These are phyloP conservation scores for Ectemnius cavifrons DNA, from an alignment of 2,888 invertebrate genomes.

Conservation along the genomic window DNA sequence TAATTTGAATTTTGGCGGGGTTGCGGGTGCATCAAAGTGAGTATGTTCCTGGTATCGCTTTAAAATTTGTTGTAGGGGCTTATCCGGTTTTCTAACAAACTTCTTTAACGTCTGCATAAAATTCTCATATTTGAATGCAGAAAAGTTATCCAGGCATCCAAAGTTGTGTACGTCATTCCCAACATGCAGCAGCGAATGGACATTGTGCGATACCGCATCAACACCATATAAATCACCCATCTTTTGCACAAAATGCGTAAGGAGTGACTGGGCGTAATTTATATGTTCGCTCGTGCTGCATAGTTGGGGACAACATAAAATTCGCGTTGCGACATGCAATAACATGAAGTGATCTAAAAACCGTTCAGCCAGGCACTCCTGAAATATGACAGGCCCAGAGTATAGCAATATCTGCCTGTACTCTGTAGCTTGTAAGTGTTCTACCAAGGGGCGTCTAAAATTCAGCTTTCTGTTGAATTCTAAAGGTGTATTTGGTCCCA, in stretches of 20 bases:
- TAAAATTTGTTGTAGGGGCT: constrained; percentile 20
- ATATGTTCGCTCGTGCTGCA: constrained; percentile 8
- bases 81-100: constrained; percentile 21
- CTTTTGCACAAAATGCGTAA: constrained; percentile 26
- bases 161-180: constrained; percentile 31
- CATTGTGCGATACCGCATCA: constrained; percentile 28
- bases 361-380: background rate
- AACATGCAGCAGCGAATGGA: constrained; percentile 34
- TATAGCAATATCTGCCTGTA: constrained; percentile 19
- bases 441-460: constrained; percentile 1
- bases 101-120: constrained; percentile 23
- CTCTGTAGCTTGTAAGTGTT: constrained; percentile 17
- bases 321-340: constrained; percentile 12
- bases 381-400: constrained; percentile 5
- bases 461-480: constrained; percentile 62
- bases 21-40: too few relatives aligned
- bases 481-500: constrained; percentile 21
- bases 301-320: background rate
- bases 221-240: constrained; percentile 31
- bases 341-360: constrained; percentile 13
- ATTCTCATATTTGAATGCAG: constrained; percentile 39
- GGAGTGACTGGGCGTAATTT: constrained; percentile 9
- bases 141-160: constrained; percentile 34
- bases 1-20: too few relatives aligned
- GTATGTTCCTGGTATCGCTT: too few relatives aligned